phyloP scores from a whole-genome alignment of 2,797 vertebrate genomes.

The Denticeps clupeoides region DNA sequence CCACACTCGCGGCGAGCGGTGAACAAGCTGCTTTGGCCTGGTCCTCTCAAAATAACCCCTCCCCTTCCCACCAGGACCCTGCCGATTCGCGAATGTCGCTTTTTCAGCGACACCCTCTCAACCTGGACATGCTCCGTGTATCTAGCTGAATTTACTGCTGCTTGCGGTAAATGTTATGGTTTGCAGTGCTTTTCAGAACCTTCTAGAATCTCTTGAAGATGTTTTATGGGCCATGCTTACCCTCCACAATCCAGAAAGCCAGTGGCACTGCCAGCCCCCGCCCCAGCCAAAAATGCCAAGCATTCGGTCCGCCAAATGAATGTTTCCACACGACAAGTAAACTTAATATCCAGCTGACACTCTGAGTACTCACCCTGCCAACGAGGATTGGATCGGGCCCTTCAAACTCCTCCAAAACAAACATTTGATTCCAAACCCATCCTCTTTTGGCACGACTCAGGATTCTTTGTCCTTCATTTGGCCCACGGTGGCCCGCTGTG shows the following conservation, averaged over 20 bases:
- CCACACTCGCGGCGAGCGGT: constrained; percentile 54
- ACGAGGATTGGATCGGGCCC: constrained; percentile 98
- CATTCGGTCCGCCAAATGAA: constrained; percentile 55
- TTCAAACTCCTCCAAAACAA: constrained; percentile 98
- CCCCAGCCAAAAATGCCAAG: constrained; percentile 15
- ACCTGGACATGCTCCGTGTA: too few species aligned
- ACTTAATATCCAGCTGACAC: constrained; percentile 67
- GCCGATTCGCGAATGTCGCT: too few species aligned
- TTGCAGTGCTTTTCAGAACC: too few species aligned
- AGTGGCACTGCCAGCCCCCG: not conserved
- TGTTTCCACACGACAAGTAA: constrained; percentile 63
- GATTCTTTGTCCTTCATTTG: constrained; percentile 79
- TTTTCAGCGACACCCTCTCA: too few species aligned
- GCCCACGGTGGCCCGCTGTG: constrained; percentile 57
- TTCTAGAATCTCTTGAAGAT: too few species aligned
- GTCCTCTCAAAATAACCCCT: constrained; percentile 30
- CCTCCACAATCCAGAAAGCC: not conserved
- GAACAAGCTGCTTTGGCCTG: constrained; percentile 58
- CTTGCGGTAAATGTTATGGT: too few species aligned
- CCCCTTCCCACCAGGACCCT: too few species aligned
- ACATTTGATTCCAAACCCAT: constrained; percentile 99
- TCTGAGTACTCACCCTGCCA: constrained; percentile 88
- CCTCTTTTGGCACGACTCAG: constrained; percentile 94
- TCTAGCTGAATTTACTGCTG: too few species aligned
- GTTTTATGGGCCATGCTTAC: not conserved